Conservation (phyloP, 2,888 invertebrate species). For the Cerceris ruficornis region DNA sequence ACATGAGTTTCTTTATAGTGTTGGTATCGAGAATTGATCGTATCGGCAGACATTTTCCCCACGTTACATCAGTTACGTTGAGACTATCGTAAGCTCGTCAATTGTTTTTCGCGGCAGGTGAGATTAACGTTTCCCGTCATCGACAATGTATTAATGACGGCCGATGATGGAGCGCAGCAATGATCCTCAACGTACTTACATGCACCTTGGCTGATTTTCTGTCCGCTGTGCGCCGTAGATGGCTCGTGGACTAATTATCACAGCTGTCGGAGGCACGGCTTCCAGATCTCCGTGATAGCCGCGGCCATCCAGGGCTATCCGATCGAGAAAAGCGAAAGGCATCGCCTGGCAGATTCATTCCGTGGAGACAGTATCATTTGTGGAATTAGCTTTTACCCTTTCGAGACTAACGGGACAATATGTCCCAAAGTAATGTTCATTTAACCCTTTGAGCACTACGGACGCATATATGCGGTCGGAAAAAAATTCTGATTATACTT, state of each 20-base stretch:
- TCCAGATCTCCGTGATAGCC: constrained; percentile 35
- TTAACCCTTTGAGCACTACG: too few relatives aligned
- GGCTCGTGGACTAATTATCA: constrained; percentile 44
- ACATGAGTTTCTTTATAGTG: too few relatives aligned
- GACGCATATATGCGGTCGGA: too few relatives aligned
- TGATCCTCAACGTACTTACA: constrained; percentile 48
- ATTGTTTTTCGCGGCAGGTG: constrained; percentile 52
- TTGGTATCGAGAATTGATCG: too few relatives aligned
- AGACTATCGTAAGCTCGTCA: constrained; percentile 30
- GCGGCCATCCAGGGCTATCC: constrained; percentile 31
- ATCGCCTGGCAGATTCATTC: constrained; percentile 1
- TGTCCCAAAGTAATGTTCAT: too few relatives aligned
- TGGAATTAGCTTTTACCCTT: background rate
- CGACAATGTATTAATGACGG: constrained; percentile 47
- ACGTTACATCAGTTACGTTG: constrained; percentile 4
- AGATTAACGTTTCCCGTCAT: constrained; percentile 47
- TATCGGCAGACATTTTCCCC: constrained; percentile 1
- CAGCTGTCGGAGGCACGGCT: constrained; percentile 32
- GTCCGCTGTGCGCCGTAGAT: constrained; percentile 18
- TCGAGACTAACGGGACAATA: background rate
- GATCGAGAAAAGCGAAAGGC: constrained; percentile 16
- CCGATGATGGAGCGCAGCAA: constrained; percentile 45
- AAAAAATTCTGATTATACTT: too few relatives aligned
- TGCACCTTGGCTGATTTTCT: constrained; percentile 23
- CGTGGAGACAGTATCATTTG: background rate